Base-by-base conservation (phyloP, 1,140 invertebrate genomes). In the Palaemon carinicauda region DNA sequence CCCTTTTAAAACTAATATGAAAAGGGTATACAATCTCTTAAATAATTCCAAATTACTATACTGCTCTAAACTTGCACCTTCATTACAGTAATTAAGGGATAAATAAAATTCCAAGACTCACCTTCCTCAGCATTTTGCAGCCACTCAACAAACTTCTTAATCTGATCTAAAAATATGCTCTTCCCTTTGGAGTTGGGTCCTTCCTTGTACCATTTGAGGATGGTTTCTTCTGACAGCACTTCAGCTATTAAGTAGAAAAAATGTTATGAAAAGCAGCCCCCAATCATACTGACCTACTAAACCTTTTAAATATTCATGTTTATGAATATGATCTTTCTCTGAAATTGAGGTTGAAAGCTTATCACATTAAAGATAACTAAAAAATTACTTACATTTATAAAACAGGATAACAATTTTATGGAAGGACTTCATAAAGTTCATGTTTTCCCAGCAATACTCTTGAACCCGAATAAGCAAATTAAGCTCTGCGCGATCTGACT, bases 391-490 rank as follows among this genome's bases (percentile, higher is more conserved):
- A 95, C 95, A 96, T 94, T 98, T 98, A 93, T 99, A 99, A 92
- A 98, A 95, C 90, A 98, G 94, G 91, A 98, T 94, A 90, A 98
- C 95, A 90, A 99, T 98, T 93, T 98, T 98, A 91, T 97, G 97
- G 94, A 99, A 99, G 91, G 97, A 96, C 92, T 98, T 98, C 96
- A 99, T 97, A 92, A 99, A 98, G 92, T 96, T 97, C 97, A 98
- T 98, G 93, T 99, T 98, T 91, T 98, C 97, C 92, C 98, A 99
- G 92, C 98, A 99, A 92, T 96, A 99, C 91, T 98, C 97, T 92
- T 99, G 98, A 89, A 98, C 95, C 91, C 97, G 97, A 75, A 97
- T 93, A 90, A 98, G 94, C 74, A 99, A 93, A 71, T 95, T 95
- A 90, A 98, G 93, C 92, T 98, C 96, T 77, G 97, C 95, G 90